phyloP scores from a whole-genome alignment of 1,140 invertebrate genomes.

The Drosophila ogumai region DNA sequence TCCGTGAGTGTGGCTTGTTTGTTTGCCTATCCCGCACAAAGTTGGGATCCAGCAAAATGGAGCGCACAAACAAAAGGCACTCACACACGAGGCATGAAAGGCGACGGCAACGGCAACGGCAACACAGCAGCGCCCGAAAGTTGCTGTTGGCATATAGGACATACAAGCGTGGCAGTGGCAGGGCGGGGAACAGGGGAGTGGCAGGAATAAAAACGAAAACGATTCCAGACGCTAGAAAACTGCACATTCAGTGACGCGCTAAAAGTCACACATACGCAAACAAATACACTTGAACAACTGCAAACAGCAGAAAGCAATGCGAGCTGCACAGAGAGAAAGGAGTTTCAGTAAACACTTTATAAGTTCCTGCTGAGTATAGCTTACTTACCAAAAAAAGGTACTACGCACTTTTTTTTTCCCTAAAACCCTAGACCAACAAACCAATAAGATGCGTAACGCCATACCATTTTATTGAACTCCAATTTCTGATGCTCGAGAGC shows the following conservation, averaged over 20 bases:
- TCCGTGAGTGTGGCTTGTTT: constrained; percentile 65
- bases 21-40: constrained; percentile 64
- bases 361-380: too few species aligned
- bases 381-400: too few species aligned
- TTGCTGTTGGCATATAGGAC: constrained; percentile 45
- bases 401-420: too few species aligned
- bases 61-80: constrained; percentile 78
- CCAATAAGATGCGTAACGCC: too few species aligned
- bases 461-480: too few species aligned
- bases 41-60: constrained; percentile 82
- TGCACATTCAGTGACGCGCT: constrained; percentile 78
- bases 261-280: constrained; percentile 70
- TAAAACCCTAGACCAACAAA: too few species aligned
- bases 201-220: constrained; percentile 46
- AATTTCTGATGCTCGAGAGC: too few species aligned
- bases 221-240: constrained; percentile 60
- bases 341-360: not conserved
- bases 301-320: constrained; percentile 36
- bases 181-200: not conserved
- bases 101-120: constrained; percentile 32
- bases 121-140: constrained; percentile 29
- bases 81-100: constrained; percentile 61
- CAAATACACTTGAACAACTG: constrained; percentile 31
- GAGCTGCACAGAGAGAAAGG: constrained; percentile 16
- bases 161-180: constrained; percentile 4